Evolutionary conservation across 64 coral and sea anemone genomes (phyloP), one percentile per base, ranked within the genome.

Genomic region (Anthopleura sola): DNA sequence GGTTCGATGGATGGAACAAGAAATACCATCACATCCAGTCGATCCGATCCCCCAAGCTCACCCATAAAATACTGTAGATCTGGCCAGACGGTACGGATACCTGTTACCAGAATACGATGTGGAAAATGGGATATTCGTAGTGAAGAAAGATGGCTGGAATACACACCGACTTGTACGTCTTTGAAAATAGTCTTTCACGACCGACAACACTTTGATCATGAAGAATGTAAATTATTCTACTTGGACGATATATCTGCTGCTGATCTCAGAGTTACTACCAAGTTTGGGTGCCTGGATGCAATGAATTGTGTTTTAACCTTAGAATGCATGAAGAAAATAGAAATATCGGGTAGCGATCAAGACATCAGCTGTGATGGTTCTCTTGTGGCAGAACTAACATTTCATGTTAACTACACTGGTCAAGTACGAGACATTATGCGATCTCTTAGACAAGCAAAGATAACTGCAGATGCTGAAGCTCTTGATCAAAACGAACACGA

Each of bases 341-440:
- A 88, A 18, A 23, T 81, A 16, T 48, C 82, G 11, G 29, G 54
- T 23, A 49, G 86, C 48, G 47, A 92, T 58, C 64, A 76, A 36
- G 49, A 68, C 23, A 34, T 55, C 60, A 82, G 28, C 57, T 78
- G 50, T 37, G 53, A 37, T 80, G n/a, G 23, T 62, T 77, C 69
- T 24, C 85, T 88, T 60, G 88, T 97, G 1, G 46, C 84, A 24
- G 86, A 91, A 80, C 60, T 88, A 5, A 95, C 89, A 12, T 99
- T 99, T 83, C 90, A 95, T 54, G 97, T 99, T 1, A 95, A 99
- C 51, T 82, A 99, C 75, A 99, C 93, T 13, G 97, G 92, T 6
- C 92, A 91, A 75, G 82, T 99, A 2, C 78, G 97, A 85, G 92
- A 99, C 69, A 81, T 99, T 6, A 57, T 99, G 80, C 92, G 97